Base-by-base conservation (phyloP, 1,140 invertebrate species). In the Penaeus vannamei region DNA sequence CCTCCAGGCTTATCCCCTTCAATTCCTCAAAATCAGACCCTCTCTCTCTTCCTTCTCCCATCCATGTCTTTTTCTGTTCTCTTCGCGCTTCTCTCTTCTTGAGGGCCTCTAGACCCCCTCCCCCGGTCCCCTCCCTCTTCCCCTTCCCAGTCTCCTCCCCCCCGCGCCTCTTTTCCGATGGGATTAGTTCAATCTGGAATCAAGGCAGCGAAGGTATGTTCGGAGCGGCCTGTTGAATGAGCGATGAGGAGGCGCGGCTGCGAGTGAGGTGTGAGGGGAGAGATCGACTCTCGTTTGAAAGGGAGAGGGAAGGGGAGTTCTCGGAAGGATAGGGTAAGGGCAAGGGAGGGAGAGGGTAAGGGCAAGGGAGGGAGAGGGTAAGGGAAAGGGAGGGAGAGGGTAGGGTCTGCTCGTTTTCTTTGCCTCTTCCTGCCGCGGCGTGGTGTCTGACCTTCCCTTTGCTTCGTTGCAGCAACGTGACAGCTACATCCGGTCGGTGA, bases 401-500 rank as follows among this genome's bases (percentile, higher is more conserved):
- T 26, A 72, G 8, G n/a, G n/a, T 77, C 23, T 53, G 19, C 19
- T 23, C 84, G 8, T 29, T 36, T 81, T 81, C 12, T 12, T 29
- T 86, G 8, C 23, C 19, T 22, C 59, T n/a, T 76, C 23, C 46
- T 36, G 7, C 53, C 53, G 12, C 17, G 53, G 53, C 12, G 17
- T 2, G 53, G 53, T 53, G 53, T 53, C 53, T 53, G 64, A 83
- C 72, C 81, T 64, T 90, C 92, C 72, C 89, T 62, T 42, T 29
- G 17, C 84, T 77, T 91, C 91, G 90, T 94, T 94, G 7, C 93
- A 96, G 95, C 96, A 98, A 96, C 95, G 98, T 85, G 98, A 99
- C 93, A 99, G 98, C 94, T 99, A 99, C 93, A 99, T 99, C 92
- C 94, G 98, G 91, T 99, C 98, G 46, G 98, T 99, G 82, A 99